Evolutionary conservation across 2,888 invertebrate genomes (phyloP).

Genomic region (Hypolimnas misippus): DNA sequence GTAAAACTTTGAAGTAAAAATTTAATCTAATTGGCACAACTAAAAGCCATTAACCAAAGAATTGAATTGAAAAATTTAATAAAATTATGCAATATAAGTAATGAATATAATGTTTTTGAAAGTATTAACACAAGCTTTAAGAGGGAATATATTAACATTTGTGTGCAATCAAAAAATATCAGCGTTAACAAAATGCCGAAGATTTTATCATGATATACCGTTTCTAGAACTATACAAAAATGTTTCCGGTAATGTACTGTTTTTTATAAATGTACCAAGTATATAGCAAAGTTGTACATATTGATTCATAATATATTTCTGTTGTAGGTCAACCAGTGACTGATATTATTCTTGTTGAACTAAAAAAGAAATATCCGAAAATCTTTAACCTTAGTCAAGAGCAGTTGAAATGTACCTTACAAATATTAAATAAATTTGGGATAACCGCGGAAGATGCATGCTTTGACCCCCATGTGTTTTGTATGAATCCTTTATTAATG

Average conservation of each 20-base stretch:
- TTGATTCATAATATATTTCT: conserved; percentile 2
- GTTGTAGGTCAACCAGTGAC: conserved; percentile 58
- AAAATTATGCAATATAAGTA: neutral
- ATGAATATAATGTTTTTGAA: conserved; percentile 17
- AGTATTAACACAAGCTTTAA: conserved; percentile 8
- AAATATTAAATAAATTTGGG: conserved; percentile 68
- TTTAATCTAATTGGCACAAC: too few species aligned
- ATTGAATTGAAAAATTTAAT: too few species aligned
- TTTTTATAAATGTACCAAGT: too few species aligned
- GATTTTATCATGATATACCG: conserved; percentile 53
- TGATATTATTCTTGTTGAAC: conserved; percentile 47
- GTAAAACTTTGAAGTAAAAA: too few species aligned
- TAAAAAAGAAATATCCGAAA: conserved; percentile 67
- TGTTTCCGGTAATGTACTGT: conserved; percentile 72
- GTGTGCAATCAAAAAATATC: conserved; percentile 11
- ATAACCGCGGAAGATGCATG: conserved; percentile 81
- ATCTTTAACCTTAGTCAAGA: conserved; percentile 60
- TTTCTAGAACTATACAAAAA: conserved; percentile 65
- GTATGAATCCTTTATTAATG: conserved; percentile 80
- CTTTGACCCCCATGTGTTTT: conserved; percentile 82
- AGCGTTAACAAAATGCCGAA: conserved; percentile 24
- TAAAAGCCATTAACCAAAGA: too few species aligned
- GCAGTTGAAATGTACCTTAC: conserved; percentile 61
- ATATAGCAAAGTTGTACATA: too few species aligned
- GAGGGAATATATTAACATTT: conserved; percentile 11